These are phyloP conservation scores for Pheosia tremula DNA, from an alignment of 2,888 invertebrate species.

Conservation along the genomic window DNA sequence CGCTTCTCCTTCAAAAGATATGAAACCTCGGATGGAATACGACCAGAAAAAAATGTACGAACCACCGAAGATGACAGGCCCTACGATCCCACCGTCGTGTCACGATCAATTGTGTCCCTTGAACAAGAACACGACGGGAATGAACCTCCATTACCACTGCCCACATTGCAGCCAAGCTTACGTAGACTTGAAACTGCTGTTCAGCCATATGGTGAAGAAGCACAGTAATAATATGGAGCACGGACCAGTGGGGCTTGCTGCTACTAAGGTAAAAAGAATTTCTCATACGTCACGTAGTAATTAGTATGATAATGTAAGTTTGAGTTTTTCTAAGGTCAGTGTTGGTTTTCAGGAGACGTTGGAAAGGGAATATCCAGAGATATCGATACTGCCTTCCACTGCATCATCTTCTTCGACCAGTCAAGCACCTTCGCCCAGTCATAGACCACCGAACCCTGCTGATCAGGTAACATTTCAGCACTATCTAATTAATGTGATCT, in stretches of 20 bases:
- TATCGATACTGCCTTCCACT: constrained; percentile 81
- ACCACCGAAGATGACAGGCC: constrained; percentile 64
- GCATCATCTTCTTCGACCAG: constrained; percentile 72
- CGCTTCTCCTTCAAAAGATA: constrained; percentile 81
- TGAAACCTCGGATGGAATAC: constrained; percentile 68
- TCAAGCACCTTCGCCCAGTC: constrained; percentile 73
- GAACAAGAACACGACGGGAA: constrained; percentile 75
- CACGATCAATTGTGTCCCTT: constrained; percentile 82
- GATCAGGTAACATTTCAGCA: constrained; percentile 62
- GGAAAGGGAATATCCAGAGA: constrained; percentile 81
- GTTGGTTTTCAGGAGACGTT: constrained; percentile 73
- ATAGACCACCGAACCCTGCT: constrained; percentile 74
- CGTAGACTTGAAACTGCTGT: constrained; percentile 73
- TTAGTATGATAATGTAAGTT: constrained; percentile 16
- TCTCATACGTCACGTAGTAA: background rate
- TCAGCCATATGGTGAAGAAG: constrained; percentile 80
- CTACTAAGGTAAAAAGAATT: constrained; percentile 71
- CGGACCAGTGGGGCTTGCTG: constrained; percentile 74
- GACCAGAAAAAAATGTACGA: constrained; percentile 70
- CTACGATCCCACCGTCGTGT: constrained; percentile 84
- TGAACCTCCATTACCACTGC: constrained; percentile 79
- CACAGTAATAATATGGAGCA: constrained; percentile 73
- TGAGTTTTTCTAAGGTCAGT: constrained; percentile 28
- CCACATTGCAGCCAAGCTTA: constrained; percentile 79
- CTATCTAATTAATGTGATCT: background rate